These are phyloP conservation scores for Macroramphosus scolopax DNA, from an alignment of 2,797 vertebrate genomes.

Conservation along the genomic window DNA sequence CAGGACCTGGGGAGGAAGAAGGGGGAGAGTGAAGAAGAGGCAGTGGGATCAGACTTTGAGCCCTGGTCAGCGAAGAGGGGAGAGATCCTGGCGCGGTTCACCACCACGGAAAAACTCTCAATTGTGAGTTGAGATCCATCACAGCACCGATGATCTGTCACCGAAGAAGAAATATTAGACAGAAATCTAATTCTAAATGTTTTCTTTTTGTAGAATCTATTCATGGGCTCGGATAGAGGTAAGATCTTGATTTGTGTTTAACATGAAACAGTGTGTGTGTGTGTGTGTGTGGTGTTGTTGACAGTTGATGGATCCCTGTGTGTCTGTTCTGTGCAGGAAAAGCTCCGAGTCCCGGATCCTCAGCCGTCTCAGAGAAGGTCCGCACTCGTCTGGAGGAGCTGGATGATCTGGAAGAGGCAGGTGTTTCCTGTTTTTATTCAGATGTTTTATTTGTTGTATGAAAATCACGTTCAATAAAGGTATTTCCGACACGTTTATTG, in stretches of 20 bases:
- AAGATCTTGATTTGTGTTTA: slow-evolving; percentile 40
- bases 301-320: neutral
- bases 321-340: slow-evolving; percentile 76
- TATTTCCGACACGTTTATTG: too few species aligned
- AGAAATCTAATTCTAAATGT: neutral
- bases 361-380: slow-evolving; percentile 94
- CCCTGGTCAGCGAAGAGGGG: slow-evolving; percentile 89
- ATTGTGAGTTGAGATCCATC: slow-evolving; percentile 82
- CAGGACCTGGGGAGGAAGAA: slow-evolving; percentile 86
- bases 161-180: neutral
- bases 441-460: too few species aligned
- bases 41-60: slow-evolving; percentile 88
- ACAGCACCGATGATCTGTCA: neutral
- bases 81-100: slow-evolving; percentile 93
- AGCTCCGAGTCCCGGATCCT: slow-evolving; percentile 79
- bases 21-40: slow-evolving; percentile 83
- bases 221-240: slow-evolving; percentile 95
- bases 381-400: slow-evolving; percentile 94
- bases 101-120: slow-evolving; percentile 95
- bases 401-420: slow-evolving; percentile 95
- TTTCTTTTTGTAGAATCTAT: slow-evolving; percentile 84
- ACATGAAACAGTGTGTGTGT: too few species aligned
- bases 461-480: too few species aligned
- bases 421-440: too few species aligned
- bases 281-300: neutral